Evolutionary conservation across 1,140 invertebrate species (phyloP).

Genomic region (Ceratina calcarata): DNA sequence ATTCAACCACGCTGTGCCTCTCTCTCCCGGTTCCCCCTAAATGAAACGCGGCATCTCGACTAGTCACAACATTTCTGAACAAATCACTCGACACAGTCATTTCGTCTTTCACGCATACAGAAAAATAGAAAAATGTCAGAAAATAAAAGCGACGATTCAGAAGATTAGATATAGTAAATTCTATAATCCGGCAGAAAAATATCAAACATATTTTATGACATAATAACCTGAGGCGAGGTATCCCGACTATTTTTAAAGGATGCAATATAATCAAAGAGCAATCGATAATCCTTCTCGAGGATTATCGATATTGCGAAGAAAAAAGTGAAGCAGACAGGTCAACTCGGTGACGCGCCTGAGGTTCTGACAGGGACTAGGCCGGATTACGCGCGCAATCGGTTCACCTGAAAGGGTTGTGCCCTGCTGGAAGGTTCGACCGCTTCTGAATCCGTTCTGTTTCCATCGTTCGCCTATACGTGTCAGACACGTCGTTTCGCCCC

Average conservation of each 20-base stretch:
- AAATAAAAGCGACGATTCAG: too few species aligned
- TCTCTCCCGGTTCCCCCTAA: constrained; percentile 36
- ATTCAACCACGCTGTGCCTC: constrained; percentile 15
- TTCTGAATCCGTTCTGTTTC: constrained; percentile 72
- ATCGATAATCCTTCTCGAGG: constrained; percentile 19
- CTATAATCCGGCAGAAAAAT: background rate
- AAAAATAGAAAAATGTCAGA: too few species aligned
- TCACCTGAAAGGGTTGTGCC: constrained; percentile 57
- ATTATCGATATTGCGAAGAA: background rate
- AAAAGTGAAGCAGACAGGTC: constrained; percentile 17
- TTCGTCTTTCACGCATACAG: background rate
- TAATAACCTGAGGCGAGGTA: background rate
- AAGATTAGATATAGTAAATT: background rate
- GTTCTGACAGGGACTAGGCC: constrained; percentile 6
- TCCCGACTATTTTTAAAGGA: background rate
- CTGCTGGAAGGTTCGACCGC: constrained; percentile 56
- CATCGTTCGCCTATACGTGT: constrained; percentile 66
- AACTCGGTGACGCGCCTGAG: background rate
- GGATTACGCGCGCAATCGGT: constrained; percentile 66
- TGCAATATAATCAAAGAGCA: constrained; percentile 20
- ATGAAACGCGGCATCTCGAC: constrained; percentile 23
- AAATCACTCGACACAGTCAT: constrained; percentile 9
- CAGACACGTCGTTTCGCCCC: constrained; percentile 63
- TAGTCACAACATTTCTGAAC: constrained; percentile 45
- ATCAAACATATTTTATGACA: background rate